Evolutionary conservation across 2,797 vertebrate genomes (phyloP), one percentile per base, ranked within the genome.

Genomic region (Emys orbicularis): DNA sequence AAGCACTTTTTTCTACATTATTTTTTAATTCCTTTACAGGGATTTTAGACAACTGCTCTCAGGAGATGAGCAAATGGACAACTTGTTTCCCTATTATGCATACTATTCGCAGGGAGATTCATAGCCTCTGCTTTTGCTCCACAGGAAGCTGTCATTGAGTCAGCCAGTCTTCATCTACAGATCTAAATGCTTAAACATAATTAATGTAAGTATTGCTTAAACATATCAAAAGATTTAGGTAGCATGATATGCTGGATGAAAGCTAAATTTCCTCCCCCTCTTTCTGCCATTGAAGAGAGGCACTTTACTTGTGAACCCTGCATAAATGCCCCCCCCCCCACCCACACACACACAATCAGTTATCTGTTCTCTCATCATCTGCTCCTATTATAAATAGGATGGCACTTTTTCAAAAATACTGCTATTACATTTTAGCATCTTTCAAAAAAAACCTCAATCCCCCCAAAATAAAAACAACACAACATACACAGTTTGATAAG

Each of bases 121-220:
- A 25, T 37, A 61, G 3, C 5, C 41, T 76, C 54, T 72, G 15
- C 61, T 65, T 16, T n/a, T 18, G 25, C 23, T 56, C 53, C 1
- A 0, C 7, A 59, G 85, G 18, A 53, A 93, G 61, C 74, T 61
- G 81, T 7, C 27, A 23, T 34, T 7, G n/a, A 72, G 84, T 91
- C 49, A 37, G 52, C n/a, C 53, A 87, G 29, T 34, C 34, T 94
- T 92, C 72, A 92, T 41, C 8, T 82, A 12, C 27, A 90, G 84
- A 49, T 2, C 10, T 61, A 84, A 50, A 68, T 6, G 37, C 72
- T 81, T 81, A 65, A 80, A 94, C 3, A 80, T 4, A 92, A 86
- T 68, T 11, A 0, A 50, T 3, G 6, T 21, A 80, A 95, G 90
- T 2, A 54, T 13, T 3, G 25, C 29, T 82, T 93, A 87, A 83